Evolutionary conservation across 2,888 invertebrate genomes (phyloP), one percentile per base, ranked within the genome.

Genomic region (Azorinus chamasolen): DNA sequence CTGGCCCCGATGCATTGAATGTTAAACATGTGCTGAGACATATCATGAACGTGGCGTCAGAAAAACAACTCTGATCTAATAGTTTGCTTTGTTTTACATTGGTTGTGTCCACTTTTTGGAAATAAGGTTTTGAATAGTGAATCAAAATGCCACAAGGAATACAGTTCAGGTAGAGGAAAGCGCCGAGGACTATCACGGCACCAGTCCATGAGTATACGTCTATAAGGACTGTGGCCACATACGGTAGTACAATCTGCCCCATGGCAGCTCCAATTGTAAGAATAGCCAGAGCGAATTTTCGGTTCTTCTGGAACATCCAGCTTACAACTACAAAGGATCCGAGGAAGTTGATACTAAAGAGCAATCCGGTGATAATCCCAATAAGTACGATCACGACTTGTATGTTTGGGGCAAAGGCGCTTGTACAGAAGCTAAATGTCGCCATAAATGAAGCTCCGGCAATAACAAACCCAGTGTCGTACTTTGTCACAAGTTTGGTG

Each of bases 181-280:
- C 68, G 27, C 74, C 51, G 2, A 79, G 20, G 25, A 79, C 46
- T 14, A 75, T 12, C 10, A 79, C 25, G 24, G 53, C 27, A 3
- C 79, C 79, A n/a, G 50, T 55, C 79, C 79, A 79, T 2, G 50
- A 46, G 37, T 63, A 79, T 22, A 37, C 16, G 5, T 64, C 46
- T 5, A 79, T 50, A 6, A 79, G 63, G 22, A 64, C 62, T n/a
- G 39, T 48, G 6, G 68, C 54, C n/a, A 79, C 43, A 43, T 66
- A 74, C 18, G 79, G 75, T 24, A 75, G 27, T 5, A 50, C 22
- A 16, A 64, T 71, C 18, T 79, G 79, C 25, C 63, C 75, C 1
- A 64, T 20, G 1, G 74, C 41, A 0, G 59, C 32, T 2, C 74
- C 79, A 5, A 71, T 22, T 1, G 70, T 66, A 10, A 79, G 58